phyloP scores from a whole-genome alignment of 2,113 vertebrate species.

The Cottus gobio region DNA sequence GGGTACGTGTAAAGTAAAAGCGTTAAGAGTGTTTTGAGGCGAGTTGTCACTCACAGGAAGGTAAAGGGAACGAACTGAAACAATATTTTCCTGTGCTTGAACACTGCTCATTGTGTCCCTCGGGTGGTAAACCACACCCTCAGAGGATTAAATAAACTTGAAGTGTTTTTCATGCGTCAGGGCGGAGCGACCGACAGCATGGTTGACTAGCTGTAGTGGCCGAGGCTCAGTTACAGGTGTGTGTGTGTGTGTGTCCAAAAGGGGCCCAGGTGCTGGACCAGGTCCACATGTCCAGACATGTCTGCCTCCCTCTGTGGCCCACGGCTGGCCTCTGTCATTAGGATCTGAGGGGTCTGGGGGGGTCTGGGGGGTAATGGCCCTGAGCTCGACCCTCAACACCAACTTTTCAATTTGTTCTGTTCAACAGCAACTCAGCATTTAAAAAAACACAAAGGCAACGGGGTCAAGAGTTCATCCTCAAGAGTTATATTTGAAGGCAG shows the following conservation, averaged over 20 bases:
- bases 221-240: conserved; percentile 12
- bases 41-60: conserved; percentile 56
- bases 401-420: neutral
- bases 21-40: neutral
- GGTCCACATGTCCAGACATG: conserved; percentile 53
- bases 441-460: neutral
- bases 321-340: conserved; percentile 60
- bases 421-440: neutral
- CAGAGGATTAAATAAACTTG: conserved; percentile 25
- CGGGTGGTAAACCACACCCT: conserved; percentile 47
- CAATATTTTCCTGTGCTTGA: conserved; percentile 54
- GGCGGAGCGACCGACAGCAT: neutral
- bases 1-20: neutral
- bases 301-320: conserved; percentile 20
- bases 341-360: conserved; percentile 1
- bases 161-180: neutral
- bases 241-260: conserved; percentile 9
- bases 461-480: neutral
- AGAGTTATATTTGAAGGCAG: neutral
- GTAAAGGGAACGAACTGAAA: conserved; percentile 29
- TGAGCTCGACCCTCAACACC: neutral
- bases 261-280: conserved; percentile 2
- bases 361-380: neutral
- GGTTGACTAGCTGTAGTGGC: neutral
- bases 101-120: conserved; percentile 49